A percentile compares a stretch with the other conserved stretches of the same genome.
phyloP scores from a whole-genome alignment of 2,888 invertebrate species.

The Iphiclides podalirius region DNA sequence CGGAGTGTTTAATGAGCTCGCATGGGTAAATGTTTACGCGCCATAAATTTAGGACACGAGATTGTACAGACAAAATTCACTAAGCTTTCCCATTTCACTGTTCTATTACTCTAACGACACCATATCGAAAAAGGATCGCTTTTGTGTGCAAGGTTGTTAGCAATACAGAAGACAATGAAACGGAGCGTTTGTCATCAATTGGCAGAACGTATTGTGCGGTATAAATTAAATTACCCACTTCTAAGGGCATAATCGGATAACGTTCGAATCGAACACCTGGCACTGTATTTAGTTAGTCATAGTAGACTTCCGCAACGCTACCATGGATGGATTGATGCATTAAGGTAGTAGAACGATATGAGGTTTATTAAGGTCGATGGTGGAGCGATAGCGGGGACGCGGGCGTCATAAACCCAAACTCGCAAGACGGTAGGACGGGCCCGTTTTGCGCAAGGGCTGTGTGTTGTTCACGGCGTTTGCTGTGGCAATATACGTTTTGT shows the following conservation, averaged over 20 bases:
- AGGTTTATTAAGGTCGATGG: conserved; percentile 19
- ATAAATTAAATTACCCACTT: neutral
- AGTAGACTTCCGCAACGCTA: conserved; percentile 17
- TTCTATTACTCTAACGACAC: too few relatives aligned
- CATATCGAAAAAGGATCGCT: too few relatives aligned
- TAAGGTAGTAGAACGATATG: conserved; percentile 11
- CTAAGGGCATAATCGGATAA: conserved; percentile 4
- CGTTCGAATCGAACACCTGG: conserved; percentile 13
- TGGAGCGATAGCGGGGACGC: conserved; percentile 14
- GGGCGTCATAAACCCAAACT: conserved; percentile 28
- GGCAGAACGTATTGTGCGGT: neutral
- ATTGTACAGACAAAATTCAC: neutral
- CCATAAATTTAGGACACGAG: neutral
- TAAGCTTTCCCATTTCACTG: too few relatives aligned
- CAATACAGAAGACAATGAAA: too few relatives aligned
- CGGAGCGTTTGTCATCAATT: neutral
- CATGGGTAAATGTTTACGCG: conserved; percentile 8
- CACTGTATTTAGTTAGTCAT: conserved; percentile 16
- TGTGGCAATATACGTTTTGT: conserved; percentile 38
- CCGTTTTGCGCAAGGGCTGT: conserved; percentile 38
- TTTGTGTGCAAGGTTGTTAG: too few relatives aligned
- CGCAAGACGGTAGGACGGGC: conserved; percentile 42
- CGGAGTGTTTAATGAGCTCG: conserved; percentile 1
- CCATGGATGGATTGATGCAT: conserved; percentile 18
- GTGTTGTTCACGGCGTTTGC: conserved; percentile 37